A percentile compares a stretch with the other conserved stretches of the same genome.
Evolutionary conservation across 2,113 vertebrate species (phyloP).

Genomic region (Rhipidura dahli): DNA sequence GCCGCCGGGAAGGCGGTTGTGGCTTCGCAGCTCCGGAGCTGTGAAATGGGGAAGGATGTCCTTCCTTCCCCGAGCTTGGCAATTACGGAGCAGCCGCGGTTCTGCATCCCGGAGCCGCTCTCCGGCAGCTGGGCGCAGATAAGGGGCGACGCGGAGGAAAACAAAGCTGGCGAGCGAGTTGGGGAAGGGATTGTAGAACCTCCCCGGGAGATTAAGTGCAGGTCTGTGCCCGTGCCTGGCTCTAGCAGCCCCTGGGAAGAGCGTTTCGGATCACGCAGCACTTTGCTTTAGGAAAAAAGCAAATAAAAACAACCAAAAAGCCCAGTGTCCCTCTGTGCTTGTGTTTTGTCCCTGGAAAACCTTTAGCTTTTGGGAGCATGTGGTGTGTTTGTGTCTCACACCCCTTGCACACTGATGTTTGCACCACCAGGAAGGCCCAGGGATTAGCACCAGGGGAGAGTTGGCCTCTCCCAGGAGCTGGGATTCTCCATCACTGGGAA

Average conservation of each 20-base stretch:
- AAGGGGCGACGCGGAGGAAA: background rate
- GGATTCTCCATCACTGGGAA: rapidly evolving
- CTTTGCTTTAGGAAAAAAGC: conserved; percentile 56
- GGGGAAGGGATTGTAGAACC: conserved; percentile 1
- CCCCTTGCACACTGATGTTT: background rate
- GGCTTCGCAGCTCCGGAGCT: conserved; percentile 26
- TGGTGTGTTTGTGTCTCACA: background rate
- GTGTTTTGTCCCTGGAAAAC: background rate
- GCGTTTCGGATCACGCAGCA: conserved; percentile 82
- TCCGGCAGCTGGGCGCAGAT: background rate
- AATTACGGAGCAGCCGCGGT: background rate
- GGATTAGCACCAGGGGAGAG: background rate
- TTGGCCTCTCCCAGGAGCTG: background rate
- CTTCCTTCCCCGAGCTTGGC: conserved; percentile 48
- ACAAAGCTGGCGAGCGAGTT: background rate
- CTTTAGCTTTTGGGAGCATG: background rate
- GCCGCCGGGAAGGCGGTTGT: conserved; percentile 33
- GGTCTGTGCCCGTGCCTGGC: rapidly evolving
- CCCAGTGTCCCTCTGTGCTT: background rate
- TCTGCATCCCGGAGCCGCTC: background rate
- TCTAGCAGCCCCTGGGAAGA: conserved; percentile 41
- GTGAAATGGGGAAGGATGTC: conserved; percentile 55
- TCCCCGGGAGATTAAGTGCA: rapidly evolving
- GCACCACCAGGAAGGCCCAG: background rate
- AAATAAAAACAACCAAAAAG: background rate